Base-by-base conservation (phyloP, 2,888 invertebrate species). In the Agriopis leucophaearia region DNA sequence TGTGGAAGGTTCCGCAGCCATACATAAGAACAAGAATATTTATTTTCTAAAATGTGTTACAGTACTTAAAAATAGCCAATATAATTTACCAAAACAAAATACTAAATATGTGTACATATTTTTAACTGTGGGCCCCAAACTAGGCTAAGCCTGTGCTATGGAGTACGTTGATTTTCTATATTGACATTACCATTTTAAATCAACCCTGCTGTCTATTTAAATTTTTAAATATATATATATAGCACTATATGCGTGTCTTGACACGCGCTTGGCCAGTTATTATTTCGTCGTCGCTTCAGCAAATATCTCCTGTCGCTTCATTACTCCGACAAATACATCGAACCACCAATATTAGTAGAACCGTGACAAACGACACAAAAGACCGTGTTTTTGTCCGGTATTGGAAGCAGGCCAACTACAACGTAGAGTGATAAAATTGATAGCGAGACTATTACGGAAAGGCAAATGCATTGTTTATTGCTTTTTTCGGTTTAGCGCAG, bases 281-380 rank as follows among this genome's bases (percentile, higher is more conserved):
- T 16, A 18, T 48, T 57, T 35, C 13, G 27, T n/a, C 16, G n/a
- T n/a, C 36, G n/a, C 12, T 9, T 38, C 44, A 13, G 9, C n/a
- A 18, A 63, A 48, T 51, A 45, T n/a, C 38, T 18, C 16, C 57
- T 4, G 36, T 56, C 51, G 64, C 50, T 44, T 42, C 57, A 57
- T 64, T 64, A 51, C 56, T n/a, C 47, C 38, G 54, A 15, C 56
- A 64, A 64, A 42, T 35, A 40, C 15, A 47, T 48, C 40, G 18
- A 50, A 15, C 44, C 42, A 51, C 36, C 44, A 58, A 51, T 54
- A 40, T 55, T 60, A 55, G 48, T 48, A 40, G n/a, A 50, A 44
- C 44, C 50, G 60, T 55, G 60, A 60, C 66, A 50, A 44, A 60
- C 56, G 60, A 60, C n/a, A 56, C 56, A 62, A 52, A 66, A 61